Evolutionary conservation across 2,888 invertebrate genomes (phyloP), one percentile per base, ranked within the genome.

Genomic region (Sialis fuliginosa): DNA sequence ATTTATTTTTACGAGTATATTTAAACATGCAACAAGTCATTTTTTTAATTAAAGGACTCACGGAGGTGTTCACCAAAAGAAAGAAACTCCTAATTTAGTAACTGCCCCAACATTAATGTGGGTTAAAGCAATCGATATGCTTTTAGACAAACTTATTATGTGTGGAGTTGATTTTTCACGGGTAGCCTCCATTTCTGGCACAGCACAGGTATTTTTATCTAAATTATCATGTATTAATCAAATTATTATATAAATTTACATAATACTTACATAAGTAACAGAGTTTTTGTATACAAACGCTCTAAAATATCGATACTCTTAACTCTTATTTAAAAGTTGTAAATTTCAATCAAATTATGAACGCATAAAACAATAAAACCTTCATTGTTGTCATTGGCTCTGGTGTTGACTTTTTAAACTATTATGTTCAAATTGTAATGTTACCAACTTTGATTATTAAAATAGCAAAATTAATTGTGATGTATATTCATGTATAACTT

Each of bases 111-210:
- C 90, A 0, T 68, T 87, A 31, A 85, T 97, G 80, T 97, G 95
- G 95, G 81, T 97, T 6, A 92, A 93, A 67, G 92, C 95, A 0
- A 62, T 96, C 41, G 96, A 97, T 60, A 79, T 93, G 69, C 75
- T 92, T 3, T 70, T 97, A 67, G 88, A 90, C 61, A 77, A 82
- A 50, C 70, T 96, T 33, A 75, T 85, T 33, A 75, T 85, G 3
- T 77, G 77, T 45, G 88, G 87, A 6, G 85, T 87, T 1, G 86
- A 90, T 62, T 86, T 95, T 58, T 75, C 79, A 13, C 77, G 75
- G 52, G 79, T 97, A n/a, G 74, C 71, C 1, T 86, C 87, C 1
- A 67, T 97, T 48, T 90, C 91, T 9, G 96, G 95, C 0, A 84
- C 88, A 51, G 95, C 85, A 4, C 95, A 92, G 79, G 91, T 91